Conservation (phyloP, 2,797 vertebrate genomes). For the Coluber constrictor region DNA sequence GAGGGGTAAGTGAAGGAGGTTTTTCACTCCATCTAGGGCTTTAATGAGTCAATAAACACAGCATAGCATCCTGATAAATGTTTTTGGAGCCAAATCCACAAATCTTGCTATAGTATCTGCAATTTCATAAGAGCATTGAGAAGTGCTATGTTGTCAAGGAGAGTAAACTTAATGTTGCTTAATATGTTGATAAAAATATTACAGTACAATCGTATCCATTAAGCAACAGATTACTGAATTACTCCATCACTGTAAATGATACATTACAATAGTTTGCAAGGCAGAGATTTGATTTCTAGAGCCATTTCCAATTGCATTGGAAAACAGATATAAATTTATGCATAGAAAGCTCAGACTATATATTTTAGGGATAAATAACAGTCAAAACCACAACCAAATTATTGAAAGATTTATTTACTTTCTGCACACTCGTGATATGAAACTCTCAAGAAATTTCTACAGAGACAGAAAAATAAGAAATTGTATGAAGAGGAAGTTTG, state of each 20-base stretch:
- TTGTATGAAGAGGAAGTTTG: background rate
- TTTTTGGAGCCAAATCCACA: background rate
- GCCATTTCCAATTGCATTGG: background rate
- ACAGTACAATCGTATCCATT: conserved; percentile 16
- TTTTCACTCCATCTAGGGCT: background rate
- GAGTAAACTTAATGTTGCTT: background rate
- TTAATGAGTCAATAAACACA: background rate
- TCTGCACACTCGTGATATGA: background rate
- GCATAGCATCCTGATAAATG: background rate
- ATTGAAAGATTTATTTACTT: background rate
- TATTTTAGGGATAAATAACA: background rate
- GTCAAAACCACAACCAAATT: background rate
- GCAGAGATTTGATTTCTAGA: background rate
- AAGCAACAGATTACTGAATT: conserved; percentile 45
- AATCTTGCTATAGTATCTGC: background rate
- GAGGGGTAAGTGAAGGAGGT: background rate
- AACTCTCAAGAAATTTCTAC: background rate
- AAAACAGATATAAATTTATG: background rate
- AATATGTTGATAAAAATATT: conserved; percentile 38
- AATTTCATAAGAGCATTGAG: background rate
- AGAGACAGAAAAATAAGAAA: background rate
- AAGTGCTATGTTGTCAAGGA: background rate
- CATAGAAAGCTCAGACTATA: background rate
- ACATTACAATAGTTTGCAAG: background rate
- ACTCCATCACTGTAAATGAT: conserved; percentile 18